These are phyloP conservation scores for Holotrichia oblita DNA, from an alignment of 1,140 invertebrate species.

Conservation along the genomic window DNA sequence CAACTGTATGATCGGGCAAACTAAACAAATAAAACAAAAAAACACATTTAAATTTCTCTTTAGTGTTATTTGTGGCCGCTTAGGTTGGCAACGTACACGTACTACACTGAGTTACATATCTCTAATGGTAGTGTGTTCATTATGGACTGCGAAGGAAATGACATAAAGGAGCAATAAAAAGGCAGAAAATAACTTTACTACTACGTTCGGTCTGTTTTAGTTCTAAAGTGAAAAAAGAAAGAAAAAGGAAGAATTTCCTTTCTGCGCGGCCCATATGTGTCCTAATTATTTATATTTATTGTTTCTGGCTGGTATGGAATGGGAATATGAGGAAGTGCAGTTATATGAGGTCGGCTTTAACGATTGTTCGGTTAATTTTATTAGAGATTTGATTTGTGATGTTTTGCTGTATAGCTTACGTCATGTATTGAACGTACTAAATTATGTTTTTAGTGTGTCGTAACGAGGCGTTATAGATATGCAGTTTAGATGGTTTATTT, in stretches of 20 bases:
- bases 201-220: not conserved
- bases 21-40: not conserved
- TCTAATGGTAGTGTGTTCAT: not conserved
- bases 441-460: constrained; percentile 17
- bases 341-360: constrained; percentile 4
- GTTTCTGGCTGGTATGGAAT: not conserved
- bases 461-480: not conserved
- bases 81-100: not conserved
- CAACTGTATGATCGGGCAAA: not conserved
- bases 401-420: not conserved
- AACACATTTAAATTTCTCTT: not conserved
- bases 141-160: not conserved
- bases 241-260: not conserved
- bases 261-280: constrained; percentile 6
- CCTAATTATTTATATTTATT: constrained; percentile 11
- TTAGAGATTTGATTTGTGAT: constrained; percentile 17
- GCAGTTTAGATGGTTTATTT: not conserved
- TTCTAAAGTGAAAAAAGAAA: not conserved
- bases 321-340: constrained; percentile 13
- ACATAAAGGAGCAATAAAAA: constrained; percentile 9
- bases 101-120: not conserved
- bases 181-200: constrained; percentile 17
- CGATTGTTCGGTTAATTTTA: constrained; percentile 20
- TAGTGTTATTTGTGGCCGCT: not conserved
- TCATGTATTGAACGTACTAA: not conserved